Conservation (phyloP, 1,140 invertebrate species). For the Lineus longissimus region DNA sequence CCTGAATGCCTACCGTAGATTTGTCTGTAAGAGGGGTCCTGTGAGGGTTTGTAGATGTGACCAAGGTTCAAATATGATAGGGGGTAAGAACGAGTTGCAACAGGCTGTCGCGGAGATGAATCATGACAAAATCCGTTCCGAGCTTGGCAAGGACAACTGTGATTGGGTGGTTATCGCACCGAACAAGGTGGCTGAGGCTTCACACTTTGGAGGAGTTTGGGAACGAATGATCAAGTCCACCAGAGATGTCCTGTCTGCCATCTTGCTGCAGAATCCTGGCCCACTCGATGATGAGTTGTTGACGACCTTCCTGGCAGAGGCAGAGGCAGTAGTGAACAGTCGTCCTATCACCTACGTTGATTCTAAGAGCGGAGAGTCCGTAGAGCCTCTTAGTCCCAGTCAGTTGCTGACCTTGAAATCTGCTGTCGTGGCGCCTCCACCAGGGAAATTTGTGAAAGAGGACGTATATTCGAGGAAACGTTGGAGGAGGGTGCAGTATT, state of each 20-base stretch:
- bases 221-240: not conserved
- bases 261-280: conserved; percentile 7
- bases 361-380: not conserved
- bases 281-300: conserved; percentile 18
- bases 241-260: conserved; percentile 13
- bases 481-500: too few relatives aligned
- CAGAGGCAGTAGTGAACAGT: conserved; percentile 18
- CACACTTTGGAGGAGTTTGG: conserved; percentile 4
- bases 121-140: not conserved
- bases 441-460: not conserved
- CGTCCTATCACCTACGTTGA: conserved; percentile 15
- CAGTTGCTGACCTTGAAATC: conserved; percentile 4
- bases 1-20: conserved; percentile 5
- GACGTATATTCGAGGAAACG: too few relatives aligned
- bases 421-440: not conserved
- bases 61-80: conserved; percentile 7
- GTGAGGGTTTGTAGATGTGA: conserved; percentile 1
- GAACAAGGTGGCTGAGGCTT: not conserved
- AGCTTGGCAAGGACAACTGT: not conserved
- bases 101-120: not conserved
- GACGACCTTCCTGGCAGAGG: conserved; percentile 19
- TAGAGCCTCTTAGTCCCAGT: not conserved
- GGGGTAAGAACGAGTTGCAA: not conserved
- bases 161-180: not conserved
- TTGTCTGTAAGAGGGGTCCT: not conserved